Evolutionary conservation across 2,888 invertebrate species (phyloP), one percentile per base, ranked within the genome.

Genomic region (Argyresthia goedartella): DNA sequence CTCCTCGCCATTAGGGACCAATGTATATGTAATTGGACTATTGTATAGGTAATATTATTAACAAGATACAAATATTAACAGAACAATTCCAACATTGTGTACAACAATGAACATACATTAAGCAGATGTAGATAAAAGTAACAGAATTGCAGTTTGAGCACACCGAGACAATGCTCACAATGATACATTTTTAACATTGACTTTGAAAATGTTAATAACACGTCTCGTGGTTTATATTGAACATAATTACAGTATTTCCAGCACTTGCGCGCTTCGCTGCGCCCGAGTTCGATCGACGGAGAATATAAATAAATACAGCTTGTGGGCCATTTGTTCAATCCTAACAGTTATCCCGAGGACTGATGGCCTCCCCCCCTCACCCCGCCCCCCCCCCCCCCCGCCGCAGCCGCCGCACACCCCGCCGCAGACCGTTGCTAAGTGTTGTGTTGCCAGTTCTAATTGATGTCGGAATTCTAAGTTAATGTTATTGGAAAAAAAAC

Each of bases 211-310:
- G 67, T 63, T 71, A 73, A 71, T 71, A 69, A 68, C 62, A 65
- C 60, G 60, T 59, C 59, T 60, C 62, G 65, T 63, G 64, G 65
- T 61, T 68, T 71, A 69, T 71, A 74, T 71, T 69, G 71, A 61
- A 63, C 66, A 64, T 75, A 75, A 75, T 75, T 74, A 75, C 65
- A 71, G 75, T 68, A 62, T 63, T 59, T 63, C 57, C 60, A 25
- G 25, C 25, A 25, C 25, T 64, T 58, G 60, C 62, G 62, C 70
- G 71, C 59, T 73, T 57, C 63, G 67, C 53, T 69, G 72, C 63
- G 54, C 60, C 61, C 63, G 25, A 59, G 67, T 63, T 63, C 60
- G 63, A 55, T 60, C 54, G 58, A 59, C 59, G 57, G 57, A 54
- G 52, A 57, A 57, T 59, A 58, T 57, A 60, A 60, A 64, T 63